Base-by-base conservation (phyloP, 2,888 invertebrate genomes). In the Lobophora halterata region DNA sequence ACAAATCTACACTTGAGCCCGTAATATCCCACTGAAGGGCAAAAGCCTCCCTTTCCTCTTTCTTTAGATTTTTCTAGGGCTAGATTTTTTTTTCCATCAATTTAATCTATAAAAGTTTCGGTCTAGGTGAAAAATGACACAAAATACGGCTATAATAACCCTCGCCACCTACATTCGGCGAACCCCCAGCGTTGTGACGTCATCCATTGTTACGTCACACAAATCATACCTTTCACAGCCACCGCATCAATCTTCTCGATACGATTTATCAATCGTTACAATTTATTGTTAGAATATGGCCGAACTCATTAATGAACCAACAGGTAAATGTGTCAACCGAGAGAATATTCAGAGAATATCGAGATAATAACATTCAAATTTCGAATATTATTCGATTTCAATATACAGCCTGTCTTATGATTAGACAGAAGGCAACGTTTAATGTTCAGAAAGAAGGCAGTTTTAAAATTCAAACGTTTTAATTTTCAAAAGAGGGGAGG, bases 211-310 rank as follows among this genome's bases (percentile, higher is more conserved):
- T 60, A 46, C 53, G 49, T 46, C 45, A 39, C 42, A 48, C 48
- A 48, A 53, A 48, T 46, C 53, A 50, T 72, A 71, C 74, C 76
- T 75, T 71, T 73, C 66, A 59, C 52, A 47, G 57, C 52, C 55
- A 52, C 48, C 61, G 65, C 78, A 79, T 79, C 75, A 77, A 79
- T 79, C 74, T 76, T 69, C 63, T 52, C 59, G 61, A 65, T 64
- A 65, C 79, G 79, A 85, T 83, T 77, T 79, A 83, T 81, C 58
- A 65, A 54, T 58, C 47, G 55, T 29, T 12, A 26, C 16, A 16
- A 34, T 35, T 39, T 27, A 39, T 28, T 61, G 63, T 56, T 76
- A 71, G 76, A 81, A 78, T 79, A 78, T 69, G 71, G 63, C 58
- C 58, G 56, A 52, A 46, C 59, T 51, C 67, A 76, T 77, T 74